Base-by-base conservation (phyloP, 2,113 vertebrate species). In the Chionodraco myersi region DNA sequence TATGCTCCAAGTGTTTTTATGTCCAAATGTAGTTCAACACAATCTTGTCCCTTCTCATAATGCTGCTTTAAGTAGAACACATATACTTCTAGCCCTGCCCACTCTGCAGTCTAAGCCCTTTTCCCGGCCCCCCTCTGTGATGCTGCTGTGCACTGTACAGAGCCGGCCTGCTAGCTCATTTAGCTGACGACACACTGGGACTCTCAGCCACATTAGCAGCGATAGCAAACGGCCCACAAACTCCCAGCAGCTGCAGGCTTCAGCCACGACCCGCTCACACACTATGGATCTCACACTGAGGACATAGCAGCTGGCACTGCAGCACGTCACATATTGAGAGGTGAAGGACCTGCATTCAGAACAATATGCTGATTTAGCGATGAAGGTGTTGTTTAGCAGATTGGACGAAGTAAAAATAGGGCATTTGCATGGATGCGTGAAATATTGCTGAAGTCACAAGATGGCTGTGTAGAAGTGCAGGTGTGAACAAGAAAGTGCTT, bases 61-160 rank as follows among this genome's bases (percentile, higher is more conserved):
- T 78, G 62, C 79, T 75, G 47, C 86, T 91, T 90, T 82, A 88
- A 72, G 47, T 66, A 47, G 76, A 85, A 18, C 58, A 79, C 58
- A 68, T 7, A 71, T 7, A 65, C 5, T 48, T 44, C 41, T 79
- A 45, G 90, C 80, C 83, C 90, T 71, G 79, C 90, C 90, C 85
- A 83, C 92, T 88, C 75, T 92, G 92, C 92, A 91, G 90, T 82
- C 79, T 52, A 4, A 77, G 85, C 78, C 57, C 15, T 51, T 41
- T 45, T 57, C 47, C 76, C 61, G n/a, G n/a, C 51, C 51, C 52
- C 51, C 49, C 23, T 18, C 10, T 59, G 65, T 76, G 69, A 87
- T 87, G 87, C 88, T 85, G 84, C 73, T 75, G 62, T 88, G 58
- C 73, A 78, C 73, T 10, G 79, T 86, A 84, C 82, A 88, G 89